Evolutionary conservation across 2,888 invertebrate species (phyloP).

Genomic region (Callyntrura sp.): DNA sequence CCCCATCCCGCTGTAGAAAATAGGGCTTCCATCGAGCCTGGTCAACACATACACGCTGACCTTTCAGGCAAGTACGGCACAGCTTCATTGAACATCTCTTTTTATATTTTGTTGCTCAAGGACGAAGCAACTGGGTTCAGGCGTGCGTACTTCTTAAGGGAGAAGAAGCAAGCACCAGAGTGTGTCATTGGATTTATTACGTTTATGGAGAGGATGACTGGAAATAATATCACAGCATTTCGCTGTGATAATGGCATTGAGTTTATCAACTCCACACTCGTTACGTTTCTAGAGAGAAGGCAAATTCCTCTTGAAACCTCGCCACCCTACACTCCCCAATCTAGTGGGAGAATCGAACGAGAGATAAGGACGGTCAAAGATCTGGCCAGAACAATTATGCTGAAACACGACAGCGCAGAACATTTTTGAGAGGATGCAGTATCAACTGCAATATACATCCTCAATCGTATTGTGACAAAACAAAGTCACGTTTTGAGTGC

Average conservation of each 20-base stretch:
- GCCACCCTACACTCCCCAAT: constrained; percentile 84
- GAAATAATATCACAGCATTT: constrained; percentile 60
- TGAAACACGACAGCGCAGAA: constrained; percentile 82
- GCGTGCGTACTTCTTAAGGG: constrained; percentile 34
- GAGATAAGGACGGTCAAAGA: constrained; percentile 84
- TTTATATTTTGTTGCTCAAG: constrained; percentile 65
- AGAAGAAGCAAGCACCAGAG: constrained; percentile 57
- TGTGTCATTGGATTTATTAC: constrained; percentile 42
- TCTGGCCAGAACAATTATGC: constrained; percentile 84
- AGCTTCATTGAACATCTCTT: constrained; percentile 5
- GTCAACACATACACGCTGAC: constrained; percentile 64
- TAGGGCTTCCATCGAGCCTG: not conserved
- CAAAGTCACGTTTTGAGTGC: too few relatives aligned
- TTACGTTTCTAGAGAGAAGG: constrained; percentile 80
- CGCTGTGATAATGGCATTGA: constrained; percentile 69
- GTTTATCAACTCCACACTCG: constrained; percentile 79
- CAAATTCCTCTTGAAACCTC: constrained; percentile 84
- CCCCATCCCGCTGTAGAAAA: not conserved
- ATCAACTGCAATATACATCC: constrained; percentile 84
- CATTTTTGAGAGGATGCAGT: constrained; percentile 85
- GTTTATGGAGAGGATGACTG: constrained; percentile 67
- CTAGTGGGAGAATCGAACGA: constrained; percentile 84
- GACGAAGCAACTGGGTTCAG: constrained; percentile 67
- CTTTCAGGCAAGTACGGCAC: constrained; percentile 54
- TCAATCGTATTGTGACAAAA: constrained; percentile 84